Conservation (phyloP, 2,888 invertebrate species). For the Drosophila conformis region DNA sequence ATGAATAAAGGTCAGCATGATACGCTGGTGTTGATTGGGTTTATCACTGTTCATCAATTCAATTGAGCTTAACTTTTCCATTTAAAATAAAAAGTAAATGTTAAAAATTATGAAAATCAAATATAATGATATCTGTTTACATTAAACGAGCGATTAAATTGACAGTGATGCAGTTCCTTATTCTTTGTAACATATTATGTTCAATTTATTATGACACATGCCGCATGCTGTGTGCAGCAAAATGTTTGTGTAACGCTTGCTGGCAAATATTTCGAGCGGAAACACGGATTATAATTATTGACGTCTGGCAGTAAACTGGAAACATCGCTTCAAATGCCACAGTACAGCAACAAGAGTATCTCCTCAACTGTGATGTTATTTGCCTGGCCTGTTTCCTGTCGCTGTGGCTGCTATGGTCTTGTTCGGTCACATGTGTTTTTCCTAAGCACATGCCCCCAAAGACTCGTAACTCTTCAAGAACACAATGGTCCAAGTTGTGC, state of each 20-base stretch:
- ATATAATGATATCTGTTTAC: background rate
- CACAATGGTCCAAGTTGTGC: slow-evolving; percentile 27
- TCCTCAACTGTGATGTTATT: slow-evolving; percentile 47
- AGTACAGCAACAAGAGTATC: slow-evolving; percentile 23
- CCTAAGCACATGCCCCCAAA: slow-evolving; percentile 41
- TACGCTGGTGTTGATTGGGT: too few species aligned
- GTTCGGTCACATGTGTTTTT: slow-evolving; percentile 58
- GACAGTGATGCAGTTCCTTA: background rate
- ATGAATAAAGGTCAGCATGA: background rate
- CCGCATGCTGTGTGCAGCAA: background rate
- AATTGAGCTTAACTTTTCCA: background rate
- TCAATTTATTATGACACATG: background rate
- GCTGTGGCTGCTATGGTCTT: slow-evolving; percentile 46
- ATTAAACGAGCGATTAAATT: background rate
- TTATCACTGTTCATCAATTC: background rate
- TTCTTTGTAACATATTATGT: background rate
- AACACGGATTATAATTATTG: slow-evolving; percentile 42
- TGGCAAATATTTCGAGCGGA: slow-evolving; percentile 44
- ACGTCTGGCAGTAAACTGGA: slow-evolving; percentile 27
- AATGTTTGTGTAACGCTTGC: slow-evolving; percentile 3
- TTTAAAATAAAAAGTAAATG: background rate
- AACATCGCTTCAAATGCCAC: slow-evolving; percentile 18
- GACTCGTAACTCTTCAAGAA: slow-evolving; percentile 16
- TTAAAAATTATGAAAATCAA: background rate
- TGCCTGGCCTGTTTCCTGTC: slow-evolving; percentile 61